Conservation (phyloP, 2,888 invertebrate species). For the Gryllus longicercus region DNA sequence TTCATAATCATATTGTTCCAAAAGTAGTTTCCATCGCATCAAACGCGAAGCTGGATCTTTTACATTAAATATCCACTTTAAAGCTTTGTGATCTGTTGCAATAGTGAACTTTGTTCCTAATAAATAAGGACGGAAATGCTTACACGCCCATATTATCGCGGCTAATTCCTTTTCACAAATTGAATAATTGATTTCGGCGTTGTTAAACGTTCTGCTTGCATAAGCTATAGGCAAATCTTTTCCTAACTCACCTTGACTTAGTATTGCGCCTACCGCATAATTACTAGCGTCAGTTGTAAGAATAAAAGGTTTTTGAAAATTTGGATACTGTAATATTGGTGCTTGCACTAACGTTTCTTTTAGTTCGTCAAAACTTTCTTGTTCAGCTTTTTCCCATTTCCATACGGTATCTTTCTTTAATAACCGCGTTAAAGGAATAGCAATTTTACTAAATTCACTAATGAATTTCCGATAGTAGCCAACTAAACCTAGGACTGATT, state of each 20-base stretch:
- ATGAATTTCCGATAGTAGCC: too few species aligned
- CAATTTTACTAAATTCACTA: too few species aligned
- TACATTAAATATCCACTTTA: constrained; percentile 17
- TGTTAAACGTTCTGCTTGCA: constrained; percentile 33
- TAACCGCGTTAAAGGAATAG: too few species aligned
- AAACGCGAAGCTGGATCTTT: constrained; percentile 30
- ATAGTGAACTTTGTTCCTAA: constrained; percentile 36
- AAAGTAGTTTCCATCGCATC: constrained; percentile 26
- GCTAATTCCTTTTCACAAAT: constrained; percentile 35
- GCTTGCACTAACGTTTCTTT: too few species aligned
- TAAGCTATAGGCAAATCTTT: constrained; percentile 33
- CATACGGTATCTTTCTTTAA: too few species aligned
- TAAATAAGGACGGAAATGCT: constrained; percentile 36
- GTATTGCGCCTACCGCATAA: neutral
- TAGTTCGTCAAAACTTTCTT: too few species aligned
- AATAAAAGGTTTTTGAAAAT: too few species aligned
- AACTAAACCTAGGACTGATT: too few species aligned
- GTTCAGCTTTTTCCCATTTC: too few species aligned
- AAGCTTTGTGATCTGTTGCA: constrained; percentile 34
- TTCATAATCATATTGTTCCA: constrained; percentile 26
- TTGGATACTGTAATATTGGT: too few species aligned
- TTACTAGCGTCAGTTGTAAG: neutral
- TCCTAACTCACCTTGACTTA: neutral
- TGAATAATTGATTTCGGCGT: constrained; percentile 33
- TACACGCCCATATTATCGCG: constrained; percentile 33